Evolutionary conservation across 2,888 invertebrate species (phyloP), one percentile per base, ranked within the genome.

Genomic region (Caenorhabditis panamensis): DNA sequence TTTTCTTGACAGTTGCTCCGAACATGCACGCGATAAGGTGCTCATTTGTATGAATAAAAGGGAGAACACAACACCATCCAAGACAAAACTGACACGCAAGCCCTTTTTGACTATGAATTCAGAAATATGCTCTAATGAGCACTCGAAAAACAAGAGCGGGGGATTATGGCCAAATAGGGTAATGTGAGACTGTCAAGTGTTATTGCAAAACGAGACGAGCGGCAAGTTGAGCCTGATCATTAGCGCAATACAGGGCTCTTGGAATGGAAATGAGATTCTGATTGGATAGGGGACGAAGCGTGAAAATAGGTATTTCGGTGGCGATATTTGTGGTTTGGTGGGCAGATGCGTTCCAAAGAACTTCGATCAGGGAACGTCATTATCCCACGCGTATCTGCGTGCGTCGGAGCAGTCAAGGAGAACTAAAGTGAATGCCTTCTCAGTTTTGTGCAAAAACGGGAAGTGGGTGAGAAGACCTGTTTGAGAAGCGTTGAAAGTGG

Each of bases 361-460:
- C 18, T 47, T 47, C 20, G 47, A 20, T 47, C 47, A 47, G 18
- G 18, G 47, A 47, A 47, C 47, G 47, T 47, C 47, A 20, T 47
- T 41, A 18, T 47, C 47, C n/a, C 47, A 47, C 47, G 16, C 41
- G 18, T 6, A 47, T 47, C 47, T 18, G 47, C 47, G 47, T 47
- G 47, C 47, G 18, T 3, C 5, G 47, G 9, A 47, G 18, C 47
- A 47, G 41, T 13, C 8, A 41, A 41, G 2, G 9, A 13, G 13
- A 41, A 41, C 8, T 41, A n/a, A n/a, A n/a, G n/a, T n/a, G n/a
- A n/a, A n/a, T n/a, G n/a, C n/a, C n/a, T n/a, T n/a, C n/a, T n/a
- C n/a, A n/a, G n/a, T 13, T 41, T 41, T 41, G 31, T 31, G 5
- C 41, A 41, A 41, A 13, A 6, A 41, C 5, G 41, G 13, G 13